phyloP scores from a whole-genome alignment of 2,888 invertebrate genomes.

The Antheraea assamensis region DNA sequence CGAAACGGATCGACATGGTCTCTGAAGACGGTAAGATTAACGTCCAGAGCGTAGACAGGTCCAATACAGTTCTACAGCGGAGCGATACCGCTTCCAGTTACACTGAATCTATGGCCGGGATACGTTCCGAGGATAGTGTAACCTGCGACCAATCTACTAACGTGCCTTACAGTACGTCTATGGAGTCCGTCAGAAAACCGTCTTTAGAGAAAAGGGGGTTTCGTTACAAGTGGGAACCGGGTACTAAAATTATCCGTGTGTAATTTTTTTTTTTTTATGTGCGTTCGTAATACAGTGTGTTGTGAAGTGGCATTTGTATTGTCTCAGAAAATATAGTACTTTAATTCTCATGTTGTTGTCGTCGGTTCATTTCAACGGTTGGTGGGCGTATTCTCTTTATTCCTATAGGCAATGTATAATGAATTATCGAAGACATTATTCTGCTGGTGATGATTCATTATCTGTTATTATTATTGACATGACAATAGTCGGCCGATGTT shows the following conservation, averaged over 20 bases:
- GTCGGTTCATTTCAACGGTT: no score
- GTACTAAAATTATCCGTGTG: conserved; percentile 63
- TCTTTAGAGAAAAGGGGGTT: conserved; percentile 41
- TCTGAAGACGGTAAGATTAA: conserved; percentile 46
- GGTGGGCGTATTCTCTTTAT: no score
- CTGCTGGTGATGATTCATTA: no score
- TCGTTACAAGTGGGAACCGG: conserved; percentile 68
- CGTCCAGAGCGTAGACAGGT: conserved; percentile 36
- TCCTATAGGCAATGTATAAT: no score
- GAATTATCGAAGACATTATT: no score
- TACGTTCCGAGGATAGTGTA: conserved; percentile 47
- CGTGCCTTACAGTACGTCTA: conserved; percentile 57
- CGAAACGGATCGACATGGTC: conserved; percentile 31
- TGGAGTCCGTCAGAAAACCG: conserved; percentile 51
- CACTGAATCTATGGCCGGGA: conserved; percentile 30
- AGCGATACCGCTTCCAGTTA: conserved; percentile 20
- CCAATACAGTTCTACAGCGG: conserved; percentile 23
- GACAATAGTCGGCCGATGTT: no score
- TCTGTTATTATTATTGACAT: no score
- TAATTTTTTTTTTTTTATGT: conserved; percentile 33
- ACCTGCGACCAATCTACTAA: conserved; percentile 59
- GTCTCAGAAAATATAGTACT: not conserved
- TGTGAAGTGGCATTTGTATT: conserved; percentile 33
- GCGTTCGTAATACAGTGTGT: not conserved
- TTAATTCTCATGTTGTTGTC: no score